phyloP scores from a whole-genome alignment of 2,113 vertebrate species.

The Rana temporaria region DNA sequence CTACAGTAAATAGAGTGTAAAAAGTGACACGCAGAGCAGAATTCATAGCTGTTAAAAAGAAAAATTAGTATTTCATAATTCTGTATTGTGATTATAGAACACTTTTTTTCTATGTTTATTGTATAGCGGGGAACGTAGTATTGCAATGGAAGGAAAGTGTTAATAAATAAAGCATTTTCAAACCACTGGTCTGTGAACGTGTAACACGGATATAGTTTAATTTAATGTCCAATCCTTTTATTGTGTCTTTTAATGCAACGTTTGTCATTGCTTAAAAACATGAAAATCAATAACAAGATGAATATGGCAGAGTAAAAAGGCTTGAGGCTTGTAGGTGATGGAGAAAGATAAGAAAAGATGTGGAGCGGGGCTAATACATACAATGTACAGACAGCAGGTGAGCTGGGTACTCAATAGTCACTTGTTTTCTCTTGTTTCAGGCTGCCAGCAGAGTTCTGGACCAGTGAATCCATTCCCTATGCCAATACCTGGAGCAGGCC shows the following conservation, averaged over 20 bases:
- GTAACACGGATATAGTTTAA: slow-evolving; percentile 42
- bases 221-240: slow-evolving; percentile 48
- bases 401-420: slow-evolving; percentile 19
- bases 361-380: slow-evolving; percentile 14
- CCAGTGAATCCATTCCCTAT: slow-evolving; percentile 74
- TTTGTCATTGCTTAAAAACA: slow-evolving; percentile 55
- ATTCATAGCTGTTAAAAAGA: too few relatives aligned
- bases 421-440: slow-evolving; percentile 65
- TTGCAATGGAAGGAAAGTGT: slow-evolving; percentile 18
- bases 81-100: too few relatives aligned
- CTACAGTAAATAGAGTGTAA: too few relatives aligned
- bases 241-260: slow-evolving; percentile 52
- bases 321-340: slow-evolving; percentile 49
- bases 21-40: too few relatives aligned
- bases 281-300: slow-evolving; percentile 54
- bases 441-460: slow-evolving; percentile 86
- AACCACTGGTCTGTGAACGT: slow-evolving; percentile 27
- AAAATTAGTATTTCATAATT: too few relatives aligned
- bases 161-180: slow-evolving; percentile 45
- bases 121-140: too few relatives aligned
- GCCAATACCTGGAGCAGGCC: slow-evolving; percentile 70
- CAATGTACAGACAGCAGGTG: slow-evolving; percentile 22
- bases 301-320: slow-evolving; percentile 37
- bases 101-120: too few relatives aligned
- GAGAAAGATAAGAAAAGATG: slow-evolving; percentile 13